Percentiles rank a stretch among this genome's conserved stretches.
These are phyloP conservation scores for Drosophila macrospina DNA, from an alignment of 2,888 invertebrate species.

Conservation along the genomic window DNA sequence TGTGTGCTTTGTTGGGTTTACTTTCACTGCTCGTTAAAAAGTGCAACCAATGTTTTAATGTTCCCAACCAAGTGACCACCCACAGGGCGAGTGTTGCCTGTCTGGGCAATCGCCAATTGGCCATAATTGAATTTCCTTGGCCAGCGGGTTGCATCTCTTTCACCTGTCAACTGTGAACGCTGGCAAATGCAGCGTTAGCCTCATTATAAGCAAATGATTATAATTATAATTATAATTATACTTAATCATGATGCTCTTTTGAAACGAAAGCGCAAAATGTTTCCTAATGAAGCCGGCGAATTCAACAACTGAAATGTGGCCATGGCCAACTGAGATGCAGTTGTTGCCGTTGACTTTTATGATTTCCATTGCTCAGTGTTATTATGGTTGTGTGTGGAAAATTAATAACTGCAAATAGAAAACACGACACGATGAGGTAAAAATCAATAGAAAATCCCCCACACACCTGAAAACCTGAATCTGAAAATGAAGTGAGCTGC, in stretches of 20 bases:
- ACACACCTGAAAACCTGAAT: slow-evolving; percentile 16
- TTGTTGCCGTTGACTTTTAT: slow-evolving; percentile 74
- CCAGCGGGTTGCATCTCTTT: slow-evolving; percentile 64
- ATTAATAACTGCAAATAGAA: slow-evolving; percentile 71
- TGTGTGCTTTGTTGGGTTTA: slow-evolving; percentile 48
- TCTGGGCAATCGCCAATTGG: slow-evolving; percentile 19
- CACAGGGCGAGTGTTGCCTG: slow-evolving; percentile 24
- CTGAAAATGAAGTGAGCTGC: slow-evolving; percentile 43
- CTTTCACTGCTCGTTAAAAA: slow-evolving; percentile 68
- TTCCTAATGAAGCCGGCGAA: slow-evolving; percentile 75
- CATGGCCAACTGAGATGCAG: slow-evolving; percentile 33
- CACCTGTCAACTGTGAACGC: slow-evolving; percentile 54
- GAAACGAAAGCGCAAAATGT: slow-evolving; percentile 70
- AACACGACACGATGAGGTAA: slow-evolving; percentile 47
- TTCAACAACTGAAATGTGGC: slow-evolving; percentile 26
- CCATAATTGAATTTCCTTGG: slow-evolving; percentile 22
- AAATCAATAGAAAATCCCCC: slow-evolving; percentile 75
- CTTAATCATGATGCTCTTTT: slow-evolving; percentile 46
- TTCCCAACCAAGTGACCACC: slow-evolving; percentile 44
- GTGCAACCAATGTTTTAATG: slow-evolving; percentile 59
- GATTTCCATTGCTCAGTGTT: slow-evolving; percentile 76
- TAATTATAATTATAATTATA: slow-evolving; percentile 39
- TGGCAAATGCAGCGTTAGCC: slow-evolving; percentile 62
- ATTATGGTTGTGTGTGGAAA: slow-evolving; percentile 73
- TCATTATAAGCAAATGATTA: slow-evolving; percentile 51